Percentiles rank a stretch among this genome's conserved stretches.
phyloP scores from a whole-genome alignment of 2,888 invertebrate species.

The Leptopterna dolabrata region DNA sequence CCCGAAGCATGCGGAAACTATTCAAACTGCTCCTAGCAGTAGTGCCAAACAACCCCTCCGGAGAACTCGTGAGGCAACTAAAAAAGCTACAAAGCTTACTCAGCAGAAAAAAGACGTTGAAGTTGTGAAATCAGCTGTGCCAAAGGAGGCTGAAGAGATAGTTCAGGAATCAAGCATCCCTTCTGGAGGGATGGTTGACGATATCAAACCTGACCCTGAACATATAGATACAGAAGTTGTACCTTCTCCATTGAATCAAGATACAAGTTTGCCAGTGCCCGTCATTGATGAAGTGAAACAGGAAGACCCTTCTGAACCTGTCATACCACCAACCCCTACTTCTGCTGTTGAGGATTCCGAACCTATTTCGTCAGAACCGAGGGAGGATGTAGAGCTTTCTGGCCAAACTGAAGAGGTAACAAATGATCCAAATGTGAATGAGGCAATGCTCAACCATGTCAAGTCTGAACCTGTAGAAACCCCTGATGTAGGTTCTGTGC shows the following conservation, averaged over 20 bases:
- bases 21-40: not conserved
- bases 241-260: not conserved
- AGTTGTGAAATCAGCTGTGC: not conserved
- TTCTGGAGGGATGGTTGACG: not conserved
- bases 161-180: not conserved
- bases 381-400: not conserved
- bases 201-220: not conserved
- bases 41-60: not conserved
- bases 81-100: not conserved
- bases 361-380: not conserved
- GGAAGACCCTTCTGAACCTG: not conserved
- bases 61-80: conserved; percentile 10
- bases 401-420: not conserved
- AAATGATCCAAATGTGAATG: not conserved
- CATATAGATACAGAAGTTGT: not conserved
- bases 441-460: not conserved
- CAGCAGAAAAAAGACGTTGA: conserved; percentile 26
- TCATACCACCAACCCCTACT: not conserved
- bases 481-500: not conserved
- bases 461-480: not conserved
- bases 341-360: not conserved
- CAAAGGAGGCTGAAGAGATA: not conserved
- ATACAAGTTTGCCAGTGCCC: not conserved
- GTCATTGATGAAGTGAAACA: not conserved
- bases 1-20: not conserved